Evolutionary conservation across 2,113 vertebrate genomes (phyloP).

Genomic region (Naja naja): DNA sequence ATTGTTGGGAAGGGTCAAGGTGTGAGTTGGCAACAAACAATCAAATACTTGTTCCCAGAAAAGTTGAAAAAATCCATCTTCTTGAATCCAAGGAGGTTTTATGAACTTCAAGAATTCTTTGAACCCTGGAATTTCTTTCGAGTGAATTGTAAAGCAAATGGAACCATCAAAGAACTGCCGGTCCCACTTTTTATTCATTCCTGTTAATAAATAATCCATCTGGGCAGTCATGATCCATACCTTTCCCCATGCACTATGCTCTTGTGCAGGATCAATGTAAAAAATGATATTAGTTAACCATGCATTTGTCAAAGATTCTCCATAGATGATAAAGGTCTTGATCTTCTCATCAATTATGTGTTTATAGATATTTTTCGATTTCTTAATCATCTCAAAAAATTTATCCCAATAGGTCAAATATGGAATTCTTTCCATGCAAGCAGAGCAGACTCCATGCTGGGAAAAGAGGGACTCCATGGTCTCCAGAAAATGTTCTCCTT

Average conservation of each 20-base stretch:
- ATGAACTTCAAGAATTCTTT: neutral
- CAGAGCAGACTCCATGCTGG: neutral
- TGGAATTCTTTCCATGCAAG: neutral
- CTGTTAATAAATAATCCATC: no score
- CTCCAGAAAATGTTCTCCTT: neutral
- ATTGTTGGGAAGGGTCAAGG: neutral
- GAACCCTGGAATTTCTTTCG: neutral
- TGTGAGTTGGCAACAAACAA: neutral
- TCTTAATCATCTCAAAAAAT: neutral
- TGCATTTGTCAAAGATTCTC: neutral
- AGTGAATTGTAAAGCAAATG: neutral
- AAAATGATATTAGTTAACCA: neutral
- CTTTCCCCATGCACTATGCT: no score
- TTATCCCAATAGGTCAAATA: neutral
- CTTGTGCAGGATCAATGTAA: rapidly evolving
- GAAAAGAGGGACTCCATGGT: neutral
- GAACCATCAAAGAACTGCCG: neutral
- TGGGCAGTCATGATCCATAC: no score
- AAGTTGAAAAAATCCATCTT: neutral
- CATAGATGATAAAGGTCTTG: neutral
- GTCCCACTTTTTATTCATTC: no score
- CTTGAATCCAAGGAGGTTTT: neutral
- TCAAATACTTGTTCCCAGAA: neutral
- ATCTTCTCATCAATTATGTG: neutral
- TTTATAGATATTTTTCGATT: rapidly evolving